Percentiles rank a stretch among this genome's conserved stretches.
Evolutionary conservation across 2,113 vertebrate genomes (phyloP).

Genomic region (Hemiscyllium ocellatum): DNA sequence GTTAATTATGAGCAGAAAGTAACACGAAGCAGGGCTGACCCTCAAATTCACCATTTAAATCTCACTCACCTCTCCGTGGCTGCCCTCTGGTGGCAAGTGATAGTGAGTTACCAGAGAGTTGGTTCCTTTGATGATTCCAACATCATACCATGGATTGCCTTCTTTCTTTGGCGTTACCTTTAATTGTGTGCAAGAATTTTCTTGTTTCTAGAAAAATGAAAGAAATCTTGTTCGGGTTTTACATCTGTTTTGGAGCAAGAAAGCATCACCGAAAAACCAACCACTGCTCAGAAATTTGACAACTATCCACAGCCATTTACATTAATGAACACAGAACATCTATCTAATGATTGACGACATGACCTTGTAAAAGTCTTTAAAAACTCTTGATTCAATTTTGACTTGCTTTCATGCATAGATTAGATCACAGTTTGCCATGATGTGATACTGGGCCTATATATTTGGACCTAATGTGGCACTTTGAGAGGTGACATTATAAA

Average conservation of each 20-base stretch:
- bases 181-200: conserved; percentile 51
- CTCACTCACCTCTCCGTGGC: conserved; percentile 42
- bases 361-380: background rate
- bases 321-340: background rate
- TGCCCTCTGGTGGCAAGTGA: conserved; percentile 71
- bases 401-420: background rate
- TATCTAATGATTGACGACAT: background rate
- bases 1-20: background rate
- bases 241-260: background rate
- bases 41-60: background rate
- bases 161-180: conserved; percentile 47
- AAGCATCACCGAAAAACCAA: background rate
- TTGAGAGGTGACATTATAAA: no score
- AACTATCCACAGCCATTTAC: background rate
- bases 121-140: conserved; percentile 83
- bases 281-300: background rate
- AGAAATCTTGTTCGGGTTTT: background rate
- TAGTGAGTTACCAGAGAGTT: conserved; percentile 81
- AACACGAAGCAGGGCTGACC: background rate
- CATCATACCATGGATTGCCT: conserved; percentile 77
- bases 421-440: background rate
- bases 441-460: no score
- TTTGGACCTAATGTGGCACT: no score
- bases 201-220: conserved; percentile 56
- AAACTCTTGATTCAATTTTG: background rate